phyloP scores from a whole-genome alignment of 2,888 invertebrate genomes.

The Eupithecia vulgata region DNA sequence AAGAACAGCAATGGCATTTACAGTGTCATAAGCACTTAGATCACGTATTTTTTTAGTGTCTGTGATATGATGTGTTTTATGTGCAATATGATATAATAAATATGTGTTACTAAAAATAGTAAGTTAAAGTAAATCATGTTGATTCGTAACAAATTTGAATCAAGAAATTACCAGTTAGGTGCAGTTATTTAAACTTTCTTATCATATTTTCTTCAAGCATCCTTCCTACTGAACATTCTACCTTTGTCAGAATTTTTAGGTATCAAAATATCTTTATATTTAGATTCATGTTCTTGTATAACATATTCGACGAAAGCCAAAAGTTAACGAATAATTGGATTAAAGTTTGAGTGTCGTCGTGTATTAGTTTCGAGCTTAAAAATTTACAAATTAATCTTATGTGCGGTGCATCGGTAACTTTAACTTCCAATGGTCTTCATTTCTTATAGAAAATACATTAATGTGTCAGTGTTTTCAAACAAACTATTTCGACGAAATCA shows the following conservation, averaged over 20 bases:
- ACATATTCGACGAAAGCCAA: background rate
- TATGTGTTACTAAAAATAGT: slow-evolving; percentile 32
- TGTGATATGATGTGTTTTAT: slow-evolving; percentile 46
- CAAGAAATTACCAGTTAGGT: slow-evolving; percentile 1
- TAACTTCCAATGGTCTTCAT: slow-evolving; percentile 81
- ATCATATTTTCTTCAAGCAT: background rate
- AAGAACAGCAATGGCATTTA: slow-evolving; percentile 24
- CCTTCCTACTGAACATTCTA: background rate
- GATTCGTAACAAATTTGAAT: background rate
- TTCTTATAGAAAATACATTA: slow-evolving; percentile 56
- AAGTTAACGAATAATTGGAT: background rate
- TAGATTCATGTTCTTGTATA: background rate
- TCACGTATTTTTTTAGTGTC: slow-evolving; percentile 42
- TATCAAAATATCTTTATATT: background rate
- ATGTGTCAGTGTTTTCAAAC: slow-evolving; percentile 69
- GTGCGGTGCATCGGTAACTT: slow-evolving; percentile 63
- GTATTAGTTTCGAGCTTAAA: slow-evolving; percentile 58
- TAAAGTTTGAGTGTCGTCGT: slow-evolving; percentile 21
- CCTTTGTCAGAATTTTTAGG: background rate
- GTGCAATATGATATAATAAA: slow-evolving; percentile 41
- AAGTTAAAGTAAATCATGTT: slow-evolving; percentile 2
- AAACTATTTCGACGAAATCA: slow-evolving; percentile 73
- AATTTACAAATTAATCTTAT: slow-evolving; percentile 52
- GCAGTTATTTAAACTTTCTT: background rate
- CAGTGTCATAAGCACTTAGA: slow-evolving; percentile 21